These are phyloP conservation scores for Troglohyphantes excavatus DNA, from an alignment of 2,888 invertebrate species.

Conservation along the genomic window DNA sequence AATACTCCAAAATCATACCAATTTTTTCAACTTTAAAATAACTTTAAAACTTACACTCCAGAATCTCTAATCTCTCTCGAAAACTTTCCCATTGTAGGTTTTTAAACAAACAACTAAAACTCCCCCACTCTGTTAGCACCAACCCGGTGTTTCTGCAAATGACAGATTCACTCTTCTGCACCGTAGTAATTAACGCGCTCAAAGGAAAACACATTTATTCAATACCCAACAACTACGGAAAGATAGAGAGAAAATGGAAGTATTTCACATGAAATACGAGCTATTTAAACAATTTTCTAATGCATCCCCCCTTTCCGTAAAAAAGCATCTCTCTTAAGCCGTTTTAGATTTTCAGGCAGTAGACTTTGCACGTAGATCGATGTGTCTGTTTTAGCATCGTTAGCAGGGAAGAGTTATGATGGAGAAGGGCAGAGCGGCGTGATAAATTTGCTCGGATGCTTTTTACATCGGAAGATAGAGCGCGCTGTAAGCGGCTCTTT, in stretches of 20 bases:
- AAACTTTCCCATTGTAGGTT: too few species aligned
- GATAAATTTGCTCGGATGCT: slow-evolving; percentile 40
- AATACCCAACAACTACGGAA: slow-evolving; percentile 25
- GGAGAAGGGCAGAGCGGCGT: slow-evolving; percentile 18
- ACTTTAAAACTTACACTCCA: too few species aligned
- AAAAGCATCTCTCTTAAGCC: slow-evolving; percentile 8
- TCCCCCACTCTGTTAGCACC: background rate
- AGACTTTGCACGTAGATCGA: slow-evolving; percentile 21
- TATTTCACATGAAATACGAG: slow-evolving; percentile 45
- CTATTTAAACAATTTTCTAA: slow-evolving; percentile 53
- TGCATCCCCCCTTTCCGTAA: background rate
- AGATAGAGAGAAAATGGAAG: slow-evolving; percentile 12
- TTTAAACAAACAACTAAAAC: background rate
- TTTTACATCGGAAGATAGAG: slow-evolving; percentile 36
- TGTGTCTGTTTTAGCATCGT: slow-evolving; percentile 35
- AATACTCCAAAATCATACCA: too few species aligned
- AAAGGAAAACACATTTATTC: slow-evolving; percentile 25
- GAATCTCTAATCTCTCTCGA: too few species aligned
- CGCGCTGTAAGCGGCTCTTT: background rate
- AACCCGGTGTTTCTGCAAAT: slow-evolving; percentile 20
- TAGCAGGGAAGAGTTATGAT: slow-evolving; percentile 37
- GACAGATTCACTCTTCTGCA: slow-evolving; percentile 51
- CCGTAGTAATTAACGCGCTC: slow-evolving; percentile 60
- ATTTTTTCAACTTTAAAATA: too few species aligned
- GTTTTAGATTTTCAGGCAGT: slow-evolving; percentile 36